phyloP scores from a whole-genome alignment of 2,888 invertebrate species.

The Melanotus villosus region DNA sequence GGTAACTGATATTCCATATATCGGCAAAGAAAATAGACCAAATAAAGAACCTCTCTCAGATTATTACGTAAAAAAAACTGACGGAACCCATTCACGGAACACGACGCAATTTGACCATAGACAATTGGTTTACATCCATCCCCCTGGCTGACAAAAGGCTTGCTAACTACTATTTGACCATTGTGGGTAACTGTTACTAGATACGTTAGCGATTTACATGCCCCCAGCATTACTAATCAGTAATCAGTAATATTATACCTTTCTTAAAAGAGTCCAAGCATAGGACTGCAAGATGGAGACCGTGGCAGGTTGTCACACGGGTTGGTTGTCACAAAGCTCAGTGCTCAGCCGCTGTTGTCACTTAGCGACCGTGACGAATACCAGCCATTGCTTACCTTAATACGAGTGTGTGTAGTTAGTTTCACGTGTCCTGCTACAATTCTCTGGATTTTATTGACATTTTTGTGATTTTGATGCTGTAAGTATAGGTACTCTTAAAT shows the following conservation, averaged over 20 bases:
- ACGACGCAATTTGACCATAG: no score
- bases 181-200: no score
- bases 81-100: no score
- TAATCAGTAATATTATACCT: neutral
- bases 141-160: no score
- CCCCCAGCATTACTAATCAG: no score
- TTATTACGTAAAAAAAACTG: no score
- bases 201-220: no score
- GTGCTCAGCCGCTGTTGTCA: neutral
- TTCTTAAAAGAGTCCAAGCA: neutral
- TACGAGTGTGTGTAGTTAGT: neutral
- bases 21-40: no score
- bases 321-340: neutral
- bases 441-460: constrained; percentile 1
- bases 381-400: neutral
- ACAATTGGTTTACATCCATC: no score
- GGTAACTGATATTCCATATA: no score
- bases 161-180: no score
- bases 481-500: neutral
- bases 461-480: neutral
- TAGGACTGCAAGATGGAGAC: neutral
- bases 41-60: no score
- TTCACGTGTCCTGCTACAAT: neutral
- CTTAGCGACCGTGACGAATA: neutral
- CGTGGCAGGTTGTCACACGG: neutral